phyloP scores from a whole-genome alignment of 2,797 vertebrate species.

The Trachops cirrhosus region DNA sequence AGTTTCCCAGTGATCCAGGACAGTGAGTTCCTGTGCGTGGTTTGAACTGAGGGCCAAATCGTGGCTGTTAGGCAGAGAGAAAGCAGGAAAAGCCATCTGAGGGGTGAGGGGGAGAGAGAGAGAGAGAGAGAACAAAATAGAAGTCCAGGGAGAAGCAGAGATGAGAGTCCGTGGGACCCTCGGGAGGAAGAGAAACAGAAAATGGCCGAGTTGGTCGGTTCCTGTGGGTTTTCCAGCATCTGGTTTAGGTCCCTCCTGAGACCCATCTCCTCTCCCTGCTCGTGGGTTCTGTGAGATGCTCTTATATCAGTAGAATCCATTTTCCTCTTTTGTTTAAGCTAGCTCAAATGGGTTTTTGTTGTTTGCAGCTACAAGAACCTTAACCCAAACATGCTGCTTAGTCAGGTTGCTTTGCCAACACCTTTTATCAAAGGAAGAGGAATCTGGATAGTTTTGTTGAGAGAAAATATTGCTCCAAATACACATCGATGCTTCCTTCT shows the following conservation, averaged over 20 bases:
- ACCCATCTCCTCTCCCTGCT: neutral
- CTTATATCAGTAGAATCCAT: neutral
- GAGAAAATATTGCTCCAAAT: neutral
- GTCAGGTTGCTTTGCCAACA: neutral
- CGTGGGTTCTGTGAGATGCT: neutral
- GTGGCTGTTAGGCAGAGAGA: neutral
- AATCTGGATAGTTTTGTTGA: neutral
- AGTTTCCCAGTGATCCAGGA: neutral
- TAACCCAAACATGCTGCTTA: neutral
- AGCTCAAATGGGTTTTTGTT: neutral
- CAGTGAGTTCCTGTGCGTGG: neutral
- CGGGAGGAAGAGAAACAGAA: neutral
- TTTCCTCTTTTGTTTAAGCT: neutral
- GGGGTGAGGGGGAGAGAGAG: too few species aligned
- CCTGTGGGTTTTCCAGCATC: neutral
- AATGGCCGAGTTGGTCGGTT: neutral
- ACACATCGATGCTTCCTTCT: neutral
- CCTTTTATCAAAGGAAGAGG: slow-evolving; percentile 2
- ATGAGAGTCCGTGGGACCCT: neutral
- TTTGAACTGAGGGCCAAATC: neutral
- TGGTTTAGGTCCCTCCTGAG: neutral
- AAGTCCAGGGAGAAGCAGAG: neutral
- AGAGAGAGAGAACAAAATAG: neutral
- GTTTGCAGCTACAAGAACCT: neutral
- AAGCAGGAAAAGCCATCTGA: neutral